A percentile compares a stretch with the other conserved stretches of the same genome.
These are phyloP conservation scores for Leptodactylus fuscus DNA, from an alignment of 2,113 vertebrate genomes.

Conservation along the genomic window DNA sequence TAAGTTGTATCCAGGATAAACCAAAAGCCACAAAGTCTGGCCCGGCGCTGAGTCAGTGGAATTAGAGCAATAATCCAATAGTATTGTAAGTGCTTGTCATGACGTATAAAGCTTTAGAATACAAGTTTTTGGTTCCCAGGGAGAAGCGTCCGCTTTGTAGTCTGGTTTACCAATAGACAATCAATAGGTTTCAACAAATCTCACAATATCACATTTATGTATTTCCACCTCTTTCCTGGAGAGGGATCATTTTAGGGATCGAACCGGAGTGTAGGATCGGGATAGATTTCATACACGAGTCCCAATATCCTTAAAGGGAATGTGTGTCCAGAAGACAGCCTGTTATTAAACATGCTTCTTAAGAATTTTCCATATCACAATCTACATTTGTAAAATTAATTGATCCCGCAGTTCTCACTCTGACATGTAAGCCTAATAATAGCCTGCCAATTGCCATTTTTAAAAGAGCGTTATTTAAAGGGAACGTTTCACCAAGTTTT, in stretches of 20 bases:
- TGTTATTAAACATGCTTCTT: too few relatives aligned
- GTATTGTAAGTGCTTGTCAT: constrained; percentile 54
- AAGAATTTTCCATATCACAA: too few relatives aligned
- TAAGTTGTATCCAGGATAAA: not conserved
- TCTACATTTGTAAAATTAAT: too few relatives aligned
- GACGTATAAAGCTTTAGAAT: constrained; percentile 61
- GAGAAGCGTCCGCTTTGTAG: constrained; percentile 64
- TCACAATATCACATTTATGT: not conserved
- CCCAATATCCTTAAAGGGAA: too few relatives aligned
- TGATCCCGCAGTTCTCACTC: too few relatives aligned
- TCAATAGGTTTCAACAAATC: constrained; percentile 68
- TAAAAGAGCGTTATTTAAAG: too few relatives aligned
- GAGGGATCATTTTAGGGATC: not conserved
- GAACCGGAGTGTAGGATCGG: not conserved
- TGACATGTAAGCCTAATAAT: too few relatives aligned
- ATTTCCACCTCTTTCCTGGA: not conserved
- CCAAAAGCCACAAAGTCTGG: constrained; percentile 35
- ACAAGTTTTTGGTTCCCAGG: constrained; percentile 56
- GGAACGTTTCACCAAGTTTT: too few relatives aligned
- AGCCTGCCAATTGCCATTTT: too few relatives aligned
- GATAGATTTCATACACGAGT: not conserved
- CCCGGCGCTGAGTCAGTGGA: constrained; percentile 55
- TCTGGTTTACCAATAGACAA: constrained; percentile 58
- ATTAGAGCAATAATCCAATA: constrained; percentile 56
- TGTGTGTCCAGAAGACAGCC: too few relatives aligned